phyloP scores from a whole-genome alignment of 2,797 vertebrate species.

The Danio choprae region DNA sequence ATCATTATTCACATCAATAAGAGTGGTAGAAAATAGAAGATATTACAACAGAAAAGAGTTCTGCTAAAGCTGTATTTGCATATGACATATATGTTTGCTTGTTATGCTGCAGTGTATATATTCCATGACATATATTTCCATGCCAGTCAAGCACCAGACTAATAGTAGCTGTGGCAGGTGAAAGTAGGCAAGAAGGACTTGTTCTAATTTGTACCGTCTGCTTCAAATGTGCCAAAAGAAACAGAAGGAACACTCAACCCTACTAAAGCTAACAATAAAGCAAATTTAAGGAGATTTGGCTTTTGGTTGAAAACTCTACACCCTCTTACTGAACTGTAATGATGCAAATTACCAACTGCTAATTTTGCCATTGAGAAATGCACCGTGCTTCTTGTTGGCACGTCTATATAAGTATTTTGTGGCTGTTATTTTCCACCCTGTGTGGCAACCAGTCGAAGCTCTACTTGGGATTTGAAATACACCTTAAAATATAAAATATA shows the following conservation, averaged over 20 bases:
- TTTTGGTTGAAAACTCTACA: slow-evolving; percentile 42
- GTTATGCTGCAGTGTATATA: not conserved
- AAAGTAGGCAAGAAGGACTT: slow-evolving; percentile 16
- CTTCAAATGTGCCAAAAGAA: slow-evolving; percentile 47
- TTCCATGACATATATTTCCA: not conserved
- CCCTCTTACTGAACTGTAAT: slow-evolving; percentile 56
- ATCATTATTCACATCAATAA: not conserved
- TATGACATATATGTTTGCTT: not conserved
- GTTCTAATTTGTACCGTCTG: slow-evolving; percentile 11
- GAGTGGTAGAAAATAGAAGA: slow-evolving; percentile 8
- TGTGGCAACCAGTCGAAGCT: not conserved
- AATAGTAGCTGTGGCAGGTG: slow-evolving; percentile 16
- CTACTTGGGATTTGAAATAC: not conserved
- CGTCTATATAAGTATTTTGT: not conserved
- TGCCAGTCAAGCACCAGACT: not conserved
- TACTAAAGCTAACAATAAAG: slow-evolving; percentile 32
- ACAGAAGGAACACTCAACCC: slow-evolving; percentile 22
- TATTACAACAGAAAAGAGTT: slow-evolving; percentile 29
- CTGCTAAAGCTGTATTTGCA: not conserved
- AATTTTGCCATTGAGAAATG: slow-evolving; percentile 56
- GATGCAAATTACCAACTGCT: slow-evolving; percentile 79
- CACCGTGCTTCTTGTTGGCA: not conserved
- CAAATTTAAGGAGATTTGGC: slow-evolving; percentile 30
- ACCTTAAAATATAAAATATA: not conserved
- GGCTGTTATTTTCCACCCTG: not conserved